phyloP scores from a whole-genome alignment of 2,797 vertebrate genomes.

The Cephalopachus bancanus region DNA sequence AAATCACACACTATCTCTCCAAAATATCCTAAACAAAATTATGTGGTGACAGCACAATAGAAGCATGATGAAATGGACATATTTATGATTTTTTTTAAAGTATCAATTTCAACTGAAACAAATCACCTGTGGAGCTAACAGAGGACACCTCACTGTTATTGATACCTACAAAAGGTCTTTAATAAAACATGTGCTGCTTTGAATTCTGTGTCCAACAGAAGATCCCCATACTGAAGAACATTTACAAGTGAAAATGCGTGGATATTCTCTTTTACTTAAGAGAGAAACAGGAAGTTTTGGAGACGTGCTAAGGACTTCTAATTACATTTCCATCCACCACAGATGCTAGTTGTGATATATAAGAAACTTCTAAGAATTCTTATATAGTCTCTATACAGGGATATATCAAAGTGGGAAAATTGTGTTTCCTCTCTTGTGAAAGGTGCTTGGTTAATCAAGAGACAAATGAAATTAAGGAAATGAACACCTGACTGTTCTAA shows the following conservation, averaged over 20 bases:
- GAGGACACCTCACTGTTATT: background rate
- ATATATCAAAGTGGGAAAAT: background rate
- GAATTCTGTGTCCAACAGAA: background rate
- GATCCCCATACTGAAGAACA: background rate
- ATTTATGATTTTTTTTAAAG: background rate
- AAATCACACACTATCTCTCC: background rate
- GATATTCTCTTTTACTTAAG: background rate
- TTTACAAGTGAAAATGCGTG: background rate
- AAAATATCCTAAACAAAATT: background rate
- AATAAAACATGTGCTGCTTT: background rate
- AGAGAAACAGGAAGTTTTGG: background rate
- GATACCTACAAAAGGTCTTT: background rate
- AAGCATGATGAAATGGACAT: background rate
- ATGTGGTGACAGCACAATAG: background rate
- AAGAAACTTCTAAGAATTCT: background rate
- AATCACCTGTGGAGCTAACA: background rate
- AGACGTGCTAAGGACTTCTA: background rate
- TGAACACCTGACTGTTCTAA: background rate
- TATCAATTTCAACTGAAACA: background rate
- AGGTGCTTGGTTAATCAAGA: background rate
- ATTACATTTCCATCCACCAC: background rate
- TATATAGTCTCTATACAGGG: background rate
- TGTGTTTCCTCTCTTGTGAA: background rate
- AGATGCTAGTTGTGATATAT: background rate
- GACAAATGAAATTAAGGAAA: background rate